Base-by-base conservation (phyloP, 1,140 invertebrate genomes). In the Lordiphosa collinella region DNA sequence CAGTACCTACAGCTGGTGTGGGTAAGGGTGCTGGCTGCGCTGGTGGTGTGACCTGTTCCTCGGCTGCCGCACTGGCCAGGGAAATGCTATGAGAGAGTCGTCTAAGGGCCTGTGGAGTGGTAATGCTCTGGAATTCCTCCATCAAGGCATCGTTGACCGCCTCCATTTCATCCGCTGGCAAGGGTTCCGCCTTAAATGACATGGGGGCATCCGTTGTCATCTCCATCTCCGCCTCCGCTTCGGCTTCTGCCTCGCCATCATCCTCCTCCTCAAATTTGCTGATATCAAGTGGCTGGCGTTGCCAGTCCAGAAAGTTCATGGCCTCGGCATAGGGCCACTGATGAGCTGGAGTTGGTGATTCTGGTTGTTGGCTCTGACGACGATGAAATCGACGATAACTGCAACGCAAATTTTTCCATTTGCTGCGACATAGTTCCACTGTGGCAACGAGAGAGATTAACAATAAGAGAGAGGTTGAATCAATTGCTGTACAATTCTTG, bases 61-160 rank as follows among this genome's bases (percentile, higher is more conserved):
- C 76, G 31, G 69, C 76, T 1, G 62, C 69, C 1, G 85, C 80
- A 46, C 78, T 79, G 9, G 72, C 76, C 22, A 82, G 31, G 0
- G 86, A 87, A 32, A 88, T 72, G 35, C 52, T 86, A 43, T 75
- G 71, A 4, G 86, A 88, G 48, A 88, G 73, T 0, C 80, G 62
- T 0, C 80, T 50, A 16, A 86, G 3, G 0, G 86, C 86, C 53
- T 87, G 85, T 3, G 85, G 85, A 4, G 86, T 88, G 41, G 80
- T 67, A 18, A 65, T 58, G 8, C 38, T 70, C 31, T 78, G 73
- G 18, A 88, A 88, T 35, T 88, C 66, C 46, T 58, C 58, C 78
- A 82, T 82, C 1, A 84, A 36, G 1, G 64, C 64, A 51, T 85
- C 79, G 5, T 79, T 85, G 32, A 85, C 79, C 52, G 70, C 80